phyloP scores from a whole-genome alignment of 2,888 invertebrate genomes.

The Cheilosia scutellata region DNA sequence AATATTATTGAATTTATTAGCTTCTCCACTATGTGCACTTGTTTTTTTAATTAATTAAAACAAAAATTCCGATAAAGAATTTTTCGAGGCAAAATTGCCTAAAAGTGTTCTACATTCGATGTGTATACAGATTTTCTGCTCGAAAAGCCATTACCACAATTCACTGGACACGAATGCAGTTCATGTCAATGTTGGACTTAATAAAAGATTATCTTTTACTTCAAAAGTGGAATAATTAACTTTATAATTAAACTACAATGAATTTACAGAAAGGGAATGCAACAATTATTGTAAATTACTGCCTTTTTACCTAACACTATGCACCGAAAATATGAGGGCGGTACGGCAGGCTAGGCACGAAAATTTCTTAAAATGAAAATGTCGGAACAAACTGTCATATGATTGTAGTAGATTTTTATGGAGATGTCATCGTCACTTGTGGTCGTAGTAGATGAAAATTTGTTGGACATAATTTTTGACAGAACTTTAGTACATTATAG shows the following conservation, averaged over 20 bases:
- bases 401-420: conserved; percentile 12
- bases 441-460: too few relatives aligned
- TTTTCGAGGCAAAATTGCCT: conserved; percentile 45
- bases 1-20: neutral
- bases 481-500: too few relatives aligned
- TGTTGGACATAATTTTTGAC: too few relatives aligned
- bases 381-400: conserved; percentile 1
- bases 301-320: conserved; percentile 67
- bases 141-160: conserved; percentile 2
- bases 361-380: conserved; percentile 30
- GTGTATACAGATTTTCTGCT: conserved; percentile 20
- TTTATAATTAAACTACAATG: neutral
- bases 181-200: neutral
- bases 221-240: neutral
- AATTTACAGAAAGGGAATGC: conserved; percentile 19
- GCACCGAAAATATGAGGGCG: conserved; percentile 53
- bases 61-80: neutral
- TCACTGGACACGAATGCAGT: conserved; percentile 57
- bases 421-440: neutral
- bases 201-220: neutral
- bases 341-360: neutral
- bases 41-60: neutral
- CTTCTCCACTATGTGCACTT: neutral
- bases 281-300: conserved; percentile 24
- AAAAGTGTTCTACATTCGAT: conserved; percentile 66